These are phyloP conservation scores for Osmerus mordax DNA, from an alignment of 2,113 vertebrate genomes.

Conservation along the genomic window DNA sequence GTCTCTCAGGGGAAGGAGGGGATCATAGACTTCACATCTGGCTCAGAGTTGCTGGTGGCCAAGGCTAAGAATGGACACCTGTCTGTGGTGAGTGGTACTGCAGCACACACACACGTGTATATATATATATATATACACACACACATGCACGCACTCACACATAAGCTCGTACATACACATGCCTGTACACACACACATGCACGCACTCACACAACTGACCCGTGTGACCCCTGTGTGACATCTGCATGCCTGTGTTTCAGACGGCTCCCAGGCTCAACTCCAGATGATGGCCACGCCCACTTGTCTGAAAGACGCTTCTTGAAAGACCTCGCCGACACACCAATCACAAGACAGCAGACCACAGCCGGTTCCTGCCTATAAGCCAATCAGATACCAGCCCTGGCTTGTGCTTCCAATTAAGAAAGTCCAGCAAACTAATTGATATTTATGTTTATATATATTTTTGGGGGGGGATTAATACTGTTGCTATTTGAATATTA, in stretches of 20 bases:
- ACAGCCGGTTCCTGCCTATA: conserved; percentile 37
- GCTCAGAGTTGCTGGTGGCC: conserved; percentile 2
- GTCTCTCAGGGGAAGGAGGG: background rate
- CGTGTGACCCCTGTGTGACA: background rate
- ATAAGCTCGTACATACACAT: background rate
- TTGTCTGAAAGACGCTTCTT: conserved; percentile 26
- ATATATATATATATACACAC: background rate
- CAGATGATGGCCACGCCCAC: conserved; percentile 79
- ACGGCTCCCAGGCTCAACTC: conserved; percentile 95
- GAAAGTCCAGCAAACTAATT: conserved; percentile 66
- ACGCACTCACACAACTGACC: background rate
- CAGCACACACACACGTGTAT: background rate
- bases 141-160: background rate
- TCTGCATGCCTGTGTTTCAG: conserved; percentile 56
- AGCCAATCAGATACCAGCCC: conserved; percentile 64
- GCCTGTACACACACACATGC: background rate
- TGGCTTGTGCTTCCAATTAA: conserved; percentile 76
- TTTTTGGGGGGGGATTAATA: conserved; percentile 68
- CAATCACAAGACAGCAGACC: conserved; percentile 56
- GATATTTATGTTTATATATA: conserved; percentile 76
- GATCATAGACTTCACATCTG: conserved; percentile 8
- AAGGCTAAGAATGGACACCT: conserved; percentile 74
- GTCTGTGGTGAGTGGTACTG: background rate
- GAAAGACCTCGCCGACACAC: conserved; percentile 37
- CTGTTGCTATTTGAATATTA: conserved; percentile 66